Percentiles rank a stretch among this genome's conserved stretches.
Evolutionary conservation across 2,113 vertebrate species (phyloP).

Genomic region (Pandion haliaetus): DNA sequence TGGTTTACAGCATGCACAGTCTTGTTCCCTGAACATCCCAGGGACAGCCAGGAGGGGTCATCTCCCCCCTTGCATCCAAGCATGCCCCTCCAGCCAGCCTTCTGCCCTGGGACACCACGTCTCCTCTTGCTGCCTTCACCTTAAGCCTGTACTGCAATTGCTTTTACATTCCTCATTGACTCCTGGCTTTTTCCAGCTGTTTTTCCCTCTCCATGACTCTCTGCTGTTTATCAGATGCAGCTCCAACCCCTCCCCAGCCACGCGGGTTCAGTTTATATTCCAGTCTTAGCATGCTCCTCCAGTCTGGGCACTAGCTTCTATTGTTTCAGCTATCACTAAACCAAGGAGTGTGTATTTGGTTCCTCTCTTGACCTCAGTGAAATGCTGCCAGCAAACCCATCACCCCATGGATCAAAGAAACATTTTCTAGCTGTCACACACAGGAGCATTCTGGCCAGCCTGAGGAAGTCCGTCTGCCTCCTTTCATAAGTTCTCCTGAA

Average conservation of each 20-base stretch:
- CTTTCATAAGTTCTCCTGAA: not conserved
- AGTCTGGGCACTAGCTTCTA: not conserved
- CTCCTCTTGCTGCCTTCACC: not conserved
- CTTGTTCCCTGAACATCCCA: not conserved
- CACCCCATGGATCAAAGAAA: not conserved
- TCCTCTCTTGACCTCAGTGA: not conserved
- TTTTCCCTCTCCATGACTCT: not conserved
- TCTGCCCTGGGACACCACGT: not conserved
- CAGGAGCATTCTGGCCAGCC: not conserved
- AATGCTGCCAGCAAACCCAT: not conserved
- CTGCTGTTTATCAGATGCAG: not conserved
- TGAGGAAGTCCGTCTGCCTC: not conserved
- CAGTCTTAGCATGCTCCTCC: not conserved
- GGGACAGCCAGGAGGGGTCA: not conserved
- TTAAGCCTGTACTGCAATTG: not conserved
- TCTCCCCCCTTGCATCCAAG: too few relatives aligned
- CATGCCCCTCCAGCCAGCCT: fast-evolving
- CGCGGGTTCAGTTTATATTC: not conserved
- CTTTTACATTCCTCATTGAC: not conserved
- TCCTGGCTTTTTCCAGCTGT: not conserved
- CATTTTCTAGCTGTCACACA: not conserved
- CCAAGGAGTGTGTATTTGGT: not conserved
- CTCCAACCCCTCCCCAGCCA: not conserved
- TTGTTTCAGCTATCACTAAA: not conserved
- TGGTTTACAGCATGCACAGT: not conserved